Evolutionary conservation across 2,797 vertebrate species (phyloP).

Genomic region (Melanogrammus aeglefinus): DNA sequence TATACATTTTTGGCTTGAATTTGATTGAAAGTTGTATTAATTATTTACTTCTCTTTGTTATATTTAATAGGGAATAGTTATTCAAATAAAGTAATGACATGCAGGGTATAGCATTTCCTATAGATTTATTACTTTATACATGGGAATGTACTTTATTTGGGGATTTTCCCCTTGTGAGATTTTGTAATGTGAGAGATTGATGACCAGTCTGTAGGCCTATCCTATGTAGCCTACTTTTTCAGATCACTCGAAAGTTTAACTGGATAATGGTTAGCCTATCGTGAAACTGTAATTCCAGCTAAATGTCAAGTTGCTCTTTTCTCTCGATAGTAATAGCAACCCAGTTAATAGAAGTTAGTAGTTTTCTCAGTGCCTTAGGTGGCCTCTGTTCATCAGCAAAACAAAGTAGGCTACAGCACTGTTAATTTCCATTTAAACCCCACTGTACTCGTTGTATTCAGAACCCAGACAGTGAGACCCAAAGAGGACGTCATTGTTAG

Average conservation of each 20-base stretch:
- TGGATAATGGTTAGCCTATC: not conserved
- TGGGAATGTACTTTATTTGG: not conserved
- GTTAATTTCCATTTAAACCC: slow-evolving; percentile 53
- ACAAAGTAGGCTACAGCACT: slow-evolving; percentile 54
- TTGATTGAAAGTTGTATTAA: not conserved
- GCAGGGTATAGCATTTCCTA: not conserved
- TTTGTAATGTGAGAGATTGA: too few species aligned
- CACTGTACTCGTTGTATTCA: slow-evolving; percentile 40
- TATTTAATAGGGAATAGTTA: not conserved
- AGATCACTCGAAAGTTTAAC: not conserved
- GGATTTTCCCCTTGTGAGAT: not conserved
- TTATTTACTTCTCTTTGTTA: not conserved
- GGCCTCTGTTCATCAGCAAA: slow-evolving; percentile 47
- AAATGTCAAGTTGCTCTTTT: not conserved
- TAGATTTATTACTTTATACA: not conserved
- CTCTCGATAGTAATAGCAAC: not conserved
- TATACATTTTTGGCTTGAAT: not conserved
- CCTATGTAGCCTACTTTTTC: not conserved
- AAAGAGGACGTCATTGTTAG: slow-evolving; percentile 51
- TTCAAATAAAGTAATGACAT: not conserved
- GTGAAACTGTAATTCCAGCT: not conserved
- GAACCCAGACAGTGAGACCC: slow-evolving; percentile 50
- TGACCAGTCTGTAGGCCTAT: not conserved
- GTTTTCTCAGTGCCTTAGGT: slow-evolving; percentile 34
- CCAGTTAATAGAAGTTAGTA: slow-evolving; percentile 24